Evolutionary conservation across 2,888 invertebrate genomes (phyloP), one percentile per base, ranked within the genome.

Genomic region (Cryptocephalus primarius): DNA sequence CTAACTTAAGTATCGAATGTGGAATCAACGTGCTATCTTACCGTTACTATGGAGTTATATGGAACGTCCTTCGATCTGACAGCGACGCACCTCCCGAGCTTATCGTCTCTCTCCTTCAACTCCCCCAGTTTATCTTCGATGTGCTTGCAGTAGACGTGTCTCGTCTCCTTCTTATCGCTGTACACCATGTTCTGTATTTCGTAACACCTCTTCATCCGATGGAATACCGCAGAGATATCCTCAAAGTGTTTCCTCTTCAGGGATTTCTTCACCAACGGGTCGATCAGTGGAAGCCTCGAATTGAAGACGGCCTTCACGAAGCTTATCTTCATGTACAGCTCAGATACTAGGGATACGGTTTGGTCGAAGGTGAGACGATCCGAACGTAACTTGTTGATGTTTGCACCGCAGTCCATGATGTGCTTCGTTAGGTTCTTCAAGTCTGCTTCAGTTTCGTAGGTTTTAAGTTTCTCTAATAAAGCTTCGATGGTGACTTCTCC

Each of bases 211-310:
- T 77, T 68, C 41, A 83, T 65, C 9, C 70, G 71, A 9, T 75
- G 70, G 33, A 83, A 75, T 59, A 78, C 77, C 13, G 68, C 64
- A 2, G 87, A 77, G 64, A 90, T 86, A 57, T 88, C 80, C 22
- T 75, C 67, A 10, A 81, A 72, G 55, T 89, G 86, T 40, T 77
- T 67, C 9, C 83, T 22, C 31, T 88, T 88, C 0, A 91, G 66
- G 1, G 78, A 73, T 53, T 82, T 78, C 67, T 90, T 90, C 48
- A 85, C 80, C 0, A 88, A 81, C 0, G 92, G 91, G 73, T 95
- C 95, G 6, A 93, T 83, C 1, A 79, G 68, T 12, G 83, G 83
- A 9, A 84, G 72, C 63, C 79, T 76, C 0, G 79, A 73, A 60
- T 80, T 75, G 4, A 84, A 63, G 54, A 73, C 71, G 0, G 77